Evolutionary conservation across 2,113 vertebrate species (phyloP).

Genomic region (Halcyon senegalensis): DNA sequence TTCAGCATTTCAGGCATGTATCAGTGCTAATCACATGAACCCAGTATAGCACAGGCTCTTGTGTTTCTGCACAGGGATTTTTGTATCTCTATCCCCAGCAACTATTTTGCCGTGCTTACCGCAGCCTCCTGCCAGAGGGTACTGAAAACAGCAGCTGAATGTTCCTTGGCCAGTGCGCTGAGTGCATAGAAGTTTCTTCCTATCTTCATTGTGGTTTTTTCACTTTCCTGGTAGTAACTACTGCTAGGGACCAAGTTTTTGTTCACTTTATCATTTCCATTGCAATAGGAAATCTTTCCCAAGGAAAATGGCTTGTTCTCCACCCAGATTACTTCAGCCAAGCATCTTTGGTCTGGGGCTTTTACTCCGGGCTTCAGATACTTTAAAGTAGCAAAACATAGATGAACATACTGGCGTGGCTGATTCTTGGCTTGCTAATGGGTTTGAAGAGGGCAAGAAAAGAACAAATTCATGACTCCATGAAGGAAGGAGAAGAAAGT

Average conservation of each 20-base stretch:
- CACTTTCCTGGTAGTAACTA: not conserved
- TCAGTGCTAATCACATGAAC: not conserved
- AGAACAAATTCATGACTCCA: not conserved
- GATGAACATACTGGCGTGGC: not conserved
- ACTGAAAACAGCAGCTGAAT: not conserved
- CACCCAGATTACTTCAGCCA: not conserved
- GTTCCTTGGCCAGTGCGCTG: not conserved
- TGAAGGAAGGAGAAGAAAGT: not conserved
- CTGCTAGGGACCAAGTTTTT: not conserved
- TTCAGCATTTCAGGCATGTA: not conserved
- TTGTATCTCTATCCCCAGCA: rapidly evolving
- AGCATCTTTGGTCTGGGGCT: not conserved
- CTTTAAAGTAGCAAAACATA: not conserved
- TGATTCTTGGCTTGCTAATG: not conserved
- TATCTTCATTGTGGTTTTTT: not conserved
- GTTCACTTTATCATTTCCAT: not conserved
- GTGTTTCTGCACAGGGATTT: not conserved
- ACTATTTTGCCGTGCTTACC: not conserved
- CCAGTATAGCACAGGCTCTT: not conserved
- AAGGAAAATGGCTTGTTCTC: not conserved
- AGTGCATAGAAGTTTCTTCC: not conserved
- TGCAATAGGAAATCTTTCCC: not conserved
- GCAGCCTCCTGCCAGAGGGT: not conserved
- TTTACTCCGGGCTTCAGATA: not conserved
- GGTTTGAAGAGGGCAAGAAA: not conserved